phyloP scores from a whole-genome alignment of 2,888 invertebrate genomes.

The Disparrhopalites patrizii region DNA sequence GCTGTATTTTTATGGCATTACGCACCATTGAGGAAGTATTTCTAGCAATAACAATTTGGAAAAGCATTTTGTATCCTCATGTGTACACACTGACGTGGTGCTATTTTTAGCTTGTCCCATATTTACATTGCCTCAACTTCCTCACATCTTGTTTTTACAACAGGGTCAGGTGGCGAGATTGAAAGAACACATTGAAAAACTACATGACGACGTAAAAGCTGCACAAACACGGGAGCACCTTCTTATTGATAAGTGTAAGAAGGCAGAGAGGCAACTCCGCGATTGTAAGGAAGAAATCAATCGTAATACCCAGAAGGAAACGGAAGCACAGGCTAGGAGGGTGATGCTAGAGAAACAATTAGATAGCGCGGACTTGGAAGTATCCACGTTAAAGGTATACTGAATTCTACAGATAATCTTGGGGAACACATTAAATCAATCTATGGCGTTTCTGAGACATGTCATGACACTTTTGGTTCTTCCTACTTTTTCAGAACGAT shows the following conservation, averaged over 20 bases:
- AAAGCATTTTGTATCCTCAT: background rate
- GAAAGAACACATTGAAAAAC: slow-evolving; percentile 58
- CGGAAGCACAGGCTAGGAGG: slow-evolving; percentile 45
- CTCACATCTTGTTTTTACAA: slow-evolving; percentile 5
- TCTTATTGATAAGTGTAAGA: slow-evolving; percentile 72
- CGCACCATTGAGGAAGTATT: too few relatives aligned
- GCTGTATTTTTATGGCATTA: too few relatives aligned
- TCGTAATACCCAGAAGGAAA: slow-evolving; percentile 45
- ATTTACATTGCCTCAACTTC: background rate
- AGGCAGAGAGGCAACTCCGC: slow-evolving; percentile 65
- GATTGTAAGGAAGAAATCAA: slow-evolving; percentile 48
- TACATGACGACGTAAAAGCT: slow-evolving; percentile 67
- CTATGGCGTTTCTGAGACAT: too few relatives aligned
- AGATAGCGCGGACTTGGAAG: slow-evolving; percentile 46
- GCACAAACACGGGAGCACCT: slow-evolving; percentile 69
- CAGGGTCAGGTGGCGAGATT: slow-evolving; percentile 46
- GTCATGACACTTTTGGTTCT: background rate
- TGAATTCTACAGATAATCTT: too few relatives aligned
- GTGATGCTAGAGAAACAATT: slow-evolving; percentile 44
- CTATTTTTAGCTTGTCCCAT: slow-evolving; percentile 6
- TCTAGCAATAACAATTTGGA: too few relatives aligned
- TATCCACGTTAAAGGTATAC: slow-evolving; percentile 45
- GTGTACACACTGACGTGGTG: background rate
- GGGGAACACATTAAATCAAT: too few relatives aligned
- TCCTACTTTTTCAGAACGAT: slow-evolving; percentile 58